phyloP scores from a whole-genome alignment of 1,140 invertebrate genomes.

The Drosophila orosa region DNA sequence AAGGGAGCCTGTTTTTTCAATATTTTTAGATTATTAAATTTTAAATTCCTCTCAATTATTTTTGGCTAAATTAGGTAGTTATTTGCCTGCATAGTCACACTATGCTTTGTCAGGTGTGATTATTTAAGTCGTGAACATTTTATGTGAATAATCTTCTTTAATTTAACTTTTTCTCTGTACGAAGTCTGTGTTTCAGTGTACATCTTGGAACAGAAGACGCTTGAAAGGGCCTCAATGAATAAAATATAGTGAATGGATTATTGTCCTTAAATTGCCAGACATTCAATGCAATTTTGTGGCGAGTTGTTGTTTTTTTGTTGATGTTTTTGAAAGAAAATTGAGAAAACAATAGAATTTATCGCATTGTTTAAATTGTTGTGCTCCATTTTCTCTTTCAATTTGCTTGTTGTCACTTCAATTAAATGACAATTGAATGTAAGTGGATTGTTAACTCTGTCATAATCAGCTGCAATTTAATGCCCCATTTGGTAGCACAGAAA shows the following conservation, averaged over 20 bases:
- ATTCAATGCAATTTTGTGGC: conserved; percentile 21
- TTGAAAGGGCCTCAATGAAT: conserved; percentile 19
- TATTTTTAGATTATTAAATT: neutral
- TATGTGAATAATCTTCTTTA: neutral
- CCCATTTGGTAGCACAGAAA: neutral
- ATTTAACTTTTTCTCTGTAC: neutral
- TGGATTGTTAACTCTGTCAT: conserved; percentile 13
- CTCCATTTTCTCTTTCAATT: conserved; percentile 16
- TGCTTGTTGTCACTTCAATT: conserved; percentile 13
- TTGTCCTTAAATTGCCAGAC: conserved; percentile 13
- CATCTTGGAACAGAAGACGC: neutral
- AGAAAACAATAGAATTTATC: conserved; percentile 19
- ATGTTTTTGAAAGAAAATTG: neutral
- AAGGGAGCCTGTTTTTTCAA: neutral
- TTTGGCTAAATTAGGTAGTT: neutral
- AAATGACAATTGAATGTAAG: conserved; percentile 26
- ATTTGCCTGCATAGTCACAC: neutral
- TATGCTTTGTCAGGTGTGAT: neutral
- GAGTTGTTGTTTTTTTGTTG: neutral
- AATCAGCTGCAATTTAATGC: conserved; percentile 11
- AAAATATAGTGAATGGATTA: conserved; percentile 29
- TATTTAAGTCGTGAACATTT: too few species aligned
- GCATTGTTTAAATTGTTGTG: conserved; percentile 17
- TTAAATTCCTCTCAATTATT: neutral
- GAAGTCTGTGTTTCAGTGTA: neutral